Evolutionary conservation across 2,797 vertebrate species (phyloP).

Genomic region (Poecilia picta): DNA sequence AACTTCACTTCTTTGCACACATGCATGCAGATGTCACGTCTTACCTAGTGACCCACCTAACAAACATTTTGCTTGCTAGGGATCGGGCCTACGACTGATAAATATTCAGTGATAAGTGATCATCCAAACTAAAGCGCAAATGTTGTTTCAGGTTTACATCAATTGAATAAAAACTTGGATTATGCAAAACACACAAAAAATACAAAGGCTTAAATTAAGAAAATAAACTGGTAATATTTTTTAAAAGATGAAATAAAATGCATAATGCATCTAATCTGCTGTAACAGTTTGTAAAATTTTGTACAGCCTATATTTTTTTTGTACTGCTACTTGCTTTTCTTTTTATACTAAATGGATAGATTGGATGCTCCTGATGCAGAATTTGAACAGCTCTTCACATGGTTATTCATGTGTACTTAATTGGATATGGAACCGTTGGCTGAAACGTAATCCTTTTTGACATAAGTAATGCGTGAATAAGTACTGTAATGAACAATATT

Average conservation of each 20-base stretch:
- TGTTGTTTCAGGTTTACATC: constrained; percentile 36
- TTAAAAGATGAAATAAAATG: constrained; percentile 25
- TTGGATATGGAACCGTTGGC: constrained; percentile 26
- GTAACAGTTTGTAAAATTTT: constrained; percentile 4
- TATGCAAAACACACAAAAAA: constrained; percentile 20
- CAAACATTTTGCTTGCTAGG: constrained; percentile 44
- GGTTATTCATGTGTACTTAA: constrained; percentile 30
- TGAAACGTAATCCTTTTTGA: constrained; percentile 38
- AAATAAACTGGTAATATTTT: constrained; percentile 17
- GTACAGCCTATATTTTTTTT: constrained; percentile 3
- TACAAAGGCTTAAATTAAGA: constrained; percentile 22
- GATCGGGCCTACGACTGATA: constrained; percentile 45
- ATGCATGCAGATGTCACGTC: constrained; percentile 1
- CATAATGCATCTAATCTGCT: constrained; percentile 28
- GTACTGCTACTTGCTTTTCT: background rate
- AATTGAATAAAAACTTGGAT: constrained; percentile 21
- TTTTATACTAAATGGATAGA: constrained; percentile 20
- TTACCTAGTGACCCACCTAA: constrained; percentile 31
- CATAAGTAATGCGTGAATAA: constrained; percentile 26
- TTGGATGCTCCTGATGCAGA: constrained; percentile 8
- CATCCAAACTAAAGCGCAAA: constrained; percentile 17
- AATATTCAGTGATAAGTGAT: constrained; percentile 33
- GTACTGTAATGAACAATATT: constrained; percentile 46
- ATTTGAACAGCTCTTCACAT: constrained; percentile 26
- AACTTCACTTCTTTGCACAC: background rate